Conservation (phyloP, 2,888 invertebrate species). For the Hypsopygia costalis region DNA sequence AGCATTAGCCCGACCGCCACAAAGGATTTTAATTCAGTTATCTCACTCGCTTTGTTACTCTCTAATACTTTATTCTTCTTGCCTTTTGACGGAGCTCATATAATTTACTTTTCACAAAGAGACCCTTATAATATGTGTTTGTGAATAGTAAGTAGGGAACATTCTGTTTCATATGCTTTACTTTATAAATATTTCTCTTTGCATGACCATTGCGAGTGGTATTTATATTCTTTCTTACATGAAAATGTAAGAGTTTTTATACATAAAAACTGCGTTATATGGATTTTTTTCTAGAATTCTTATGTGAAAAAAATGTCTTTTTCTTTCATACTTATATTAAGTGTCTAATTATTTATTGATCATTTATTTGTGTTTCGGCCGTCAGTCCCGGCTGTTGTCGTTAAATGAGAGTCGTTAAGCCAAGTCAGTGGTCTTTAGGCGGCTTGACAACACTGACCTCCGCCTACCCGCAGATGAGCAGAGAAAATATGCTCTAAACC, state of each 20-base stretch:
- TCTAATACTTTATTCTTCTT: slow-evolving; percentile 56
- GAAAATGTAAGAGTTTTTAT: not conserved
- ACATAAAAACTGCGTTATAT: too few species aligned
- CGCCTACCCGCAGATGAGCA: too few species aligned
- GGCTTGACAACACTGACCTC: too few species aligned
- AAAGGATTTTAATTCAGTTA: slow-evolving; percentile 71
- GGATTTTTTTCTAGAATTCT: too few species aligned
- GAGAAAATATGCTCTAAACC: too few species aligned
- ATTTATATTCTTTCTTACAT: slow-evolving; percentile 1
- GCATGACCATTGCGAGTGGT: slow-evolving; percentile 6
- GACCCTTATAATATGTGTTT: slow-evolving; percentile 40
- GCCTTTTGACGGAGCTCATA: slow-evolving; percentile 49
- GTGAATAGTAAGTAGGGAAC: slow-evolving; percentile 28
- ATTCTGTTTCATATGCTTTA: slow-evolving; percentile 10
- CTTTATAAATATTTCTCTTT: slow-evolving; percentile 8
- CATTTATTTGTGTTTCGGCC: too few species aligned
- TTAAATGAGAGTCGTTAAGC: too few species aligned
- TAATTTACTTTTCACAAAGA: slow-evolving; percentile 58
- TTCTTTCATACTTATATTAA: too few species aligned
- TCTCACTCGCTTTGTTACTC: slow-evolving; percentile 56
- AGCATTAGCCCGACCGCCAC: slow-evolving; percentile 44
- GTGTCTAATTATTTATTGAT: too few species aligned
- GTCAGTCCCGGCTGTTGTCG: too few species aligned
- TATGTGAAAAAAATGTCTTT: too few species aligned
- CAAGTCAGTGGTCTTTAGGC: too few species aligned